Base-by-base conservation (phyloP, 2,888 invertebrate genomes). In the Cephus runcator region DNA sequence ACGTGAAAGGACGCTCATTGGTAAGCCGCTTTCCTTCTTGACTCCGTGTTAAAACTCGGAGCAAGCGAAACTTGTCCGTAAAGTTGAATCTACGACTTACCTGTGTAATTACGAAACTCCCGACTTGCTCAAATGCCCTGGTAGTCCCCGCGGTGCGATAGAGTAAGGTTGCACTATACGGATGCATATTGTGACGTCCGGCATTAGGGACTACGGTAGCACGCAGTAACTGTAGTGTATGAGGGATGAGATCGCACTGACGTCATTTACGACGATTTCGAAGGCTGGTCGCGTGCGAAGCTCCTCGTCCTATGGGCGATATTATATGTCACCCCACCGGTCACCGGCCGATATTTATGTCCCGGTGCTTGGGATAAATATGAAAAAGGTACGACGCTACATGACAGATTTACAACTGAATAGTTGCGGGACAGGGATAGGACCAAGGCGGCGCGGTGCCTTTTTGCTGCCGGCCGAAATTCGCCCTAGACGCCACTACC, bases 321-420 rank as follows among this genome's bases (percentile, higher is more conserved):
- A 86, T 82, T 82, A 81, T 81, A 80, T 81, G 79, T 80, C 80
- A 82, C 77, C 80, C 79, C 77, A 76, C 77, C 75, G 86, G 86
- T 87, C 87, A 85, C 81, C 84, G 73, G 74, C 77, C 82, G 85
- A 85, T 85, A 87, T 85, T 87, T 85, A 86, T 83, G 87, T 86
- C 77, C 79, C 75, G 40, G 73, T 68, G 73, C 69, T 31, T 77
- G 81, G 78, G 83, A 83, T 85, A 86, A 86, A 86, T 86, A 86
- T 81, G 82, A 82, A 86, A 83, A 81, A 81, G 86, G 82, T 82
- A 80, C 79, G 77, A 73, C 75, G 69, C 76, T 56, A 76, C 77
- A 69, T 76, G 80, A 80, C 80, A 80, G 81, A 81, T 81, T 81
- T 81, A 81, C 81, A 77, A 77, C 79, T 69, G 69, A 76, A 76